Conservation (phyloP, 30 jellyfish, hydroid and myxozoan genomes). For the Turritopsis rubra region DNA sequence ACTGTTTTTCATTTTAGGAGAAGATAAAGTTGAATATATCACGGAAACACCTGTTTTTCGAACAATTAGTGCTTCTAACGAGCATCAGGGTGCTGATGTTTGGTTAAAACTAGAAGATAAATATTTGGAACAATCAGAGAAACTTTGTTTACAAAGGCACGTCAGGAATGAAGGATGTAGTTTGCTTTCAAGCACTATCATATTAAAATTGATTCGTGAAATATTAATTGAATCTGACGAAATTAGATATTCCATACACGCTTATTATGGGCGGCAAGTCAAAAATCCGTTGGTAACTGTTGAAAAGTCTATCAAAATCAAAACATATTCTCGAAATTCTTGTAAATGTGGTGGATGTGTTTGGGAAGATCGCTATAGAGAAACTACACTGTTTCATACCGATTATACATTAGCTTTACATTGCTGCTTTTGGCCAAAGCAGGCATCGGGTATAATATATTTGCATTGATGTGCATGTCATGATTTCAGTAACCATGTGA, state of each 20-base stretch:
- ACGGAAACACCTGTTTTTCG: background rate
- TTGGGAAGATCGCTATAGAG: background rate
- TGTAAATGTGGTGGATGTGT: background rate
- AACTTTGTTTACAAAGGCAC: conserved; percentile 33
- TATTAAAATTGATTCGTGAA: conserved; percentile 5
- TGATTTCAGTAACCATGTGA: background rate
- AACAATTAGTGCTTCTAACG: background rate
- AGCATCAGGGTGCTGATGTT: conserved; percentile 4
- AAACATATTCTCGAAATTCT: background rate
- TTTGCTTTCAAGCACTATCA: conserved; percentile 23
- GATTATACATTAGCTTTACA: conserved; percentile 39
- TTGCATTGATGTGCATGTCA: background rate
- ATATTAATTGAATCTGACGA: conserved; percentile 15
- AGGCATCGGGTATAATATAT: conserved; percentile 21
- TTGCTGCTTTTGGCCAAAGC: conserved; percentile 32
- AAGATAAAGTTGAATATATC: background rate
- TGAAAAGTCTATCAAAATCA: conserved; percentile 24
- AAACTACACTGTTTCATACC: conserved; percentile 19
- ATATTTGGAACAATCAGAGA: conserved; percentile 36
- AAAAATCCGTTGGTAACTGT: background rate
- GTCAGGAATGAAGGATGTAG: conserved; percentile 29
- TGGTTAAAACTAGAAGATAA: conserved; percentile 46
- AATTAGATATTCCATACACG: background rate
- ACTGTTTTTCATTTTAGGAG: conserved; percentile 15
- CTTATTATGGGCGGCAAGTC: background rate